Base-by-base conservation (phyloP, 2,113 vertebrate species). In the Phoenicopterus ruber region DNA sequence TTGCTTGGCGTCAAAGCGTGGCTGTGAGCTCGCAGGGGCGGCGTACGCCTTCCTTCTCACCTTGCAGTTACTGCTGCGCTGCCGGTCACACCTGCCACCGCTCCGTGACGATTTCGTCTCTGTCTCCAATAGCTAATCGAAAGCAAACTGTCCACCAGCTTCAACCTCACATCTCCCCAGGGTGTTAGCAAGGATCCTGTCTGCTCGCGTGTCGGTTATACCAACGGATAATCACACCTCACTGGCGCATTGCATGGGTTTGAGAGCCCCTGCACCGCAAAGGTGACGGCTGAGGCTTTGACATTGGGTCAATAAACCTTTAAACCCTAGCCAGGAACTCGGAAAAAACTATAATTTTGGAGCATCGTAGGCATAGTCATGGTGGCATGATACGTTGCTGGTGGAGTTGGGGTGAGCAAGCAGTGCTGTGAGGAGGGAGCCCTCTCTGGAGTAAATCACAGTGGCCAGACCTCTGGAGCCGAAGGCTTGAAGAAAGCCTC, bases 321-420 rank as follows among this genome's bases (percentile, higher is more conserved):
- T 84, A 49, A 78, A 57, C 10, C 29, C 36, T 50, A 66, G 32
- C 32, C 28, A 44, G 25, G 13, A 78, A 11, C 69, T 73, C 58
- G 69, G 71, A 54, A 82, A 93, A 73, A 26, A 0, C 21, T 36
- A 0, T 31, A 17, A 31, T 66, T 89, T 82, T 55, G 40, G 14
- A 38, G 47, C 29, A 52, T 13, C 0, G 0, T 50, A 40, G 36
- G 36, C 20, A 8, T 44, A 38, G 47, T 69, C 6, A 1, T n/a
- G 47, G 24, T 78, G 52, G 32, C 12, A 4, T 15, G 21, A 26
- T 34, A 21, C 0, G 0, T 36, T 59, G 40, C 42, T 74, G 52
- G n/a, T 50, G 40, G 59, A 55, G 24, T 47, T 40, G 40, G 28
- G 7, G 17, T 38, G 50, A 38, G 22, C 31, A 63, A 69, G 40